Base-by-base conservation (phyloP, 2,888 invertebrate species). In the Sinotaia quadrata region DNA sequence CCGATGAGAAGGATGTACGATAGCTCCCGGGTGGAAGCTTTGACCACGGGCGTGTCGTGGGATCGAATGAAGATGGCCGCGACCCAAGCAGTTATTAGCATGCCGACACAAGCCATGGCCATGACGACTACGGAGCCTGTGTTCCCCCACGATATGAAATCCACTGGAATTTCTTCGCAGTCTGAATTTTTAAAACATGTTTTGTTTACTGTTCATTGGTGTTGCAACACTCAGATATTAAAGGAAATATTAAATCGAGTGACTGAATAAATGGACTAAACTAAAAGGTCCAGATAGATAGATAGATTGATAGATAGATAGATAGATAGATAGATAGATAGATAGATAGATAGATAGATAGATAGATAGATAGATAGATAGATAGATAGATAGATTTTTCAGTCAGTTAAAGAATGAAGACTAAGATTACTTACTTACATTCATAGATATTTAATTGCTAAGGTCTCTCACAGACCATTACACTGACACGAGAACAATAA, bases 21-120 rank as follows among this genome's bases (percentile, higher is more conserved):
- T 15, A 90, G 86, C 78, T 90, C 91, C 49, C 90, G 80, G 44
- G 97, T 73, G 37, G 73, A 73, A 15, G 73, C 73, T 56, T 74
- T 83, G n/a, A 99, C 98, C 60, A 98, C 95, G 0, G 98, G 97
- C 0, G 98, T 98, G 78, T 95, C 93, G 88, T 97, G 95, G 90
- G 95, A 93, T 24, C 92, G 91, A 62, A 94, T 89, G 90, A 96
- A 96, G 27, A 96, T 93, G 8, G 93, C 91, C 66, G 92, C 91
- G 4, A 95, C 93, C 87, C 93, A 93, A 49, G 51, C 86, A 2
- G 93, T 96, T 72, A 95, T 91, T 63, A 95, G 88, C 76, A 96
- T 94, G 21, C 98, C 97, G 0, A 93, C 92, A 10, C 94, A 92
- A 37, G 95, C 94, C 85, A 96, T 93, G 24, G 88, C 88, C 79